These are phyloP conservation scores for Heliconius cydno DNA, from an alignment of 2,888 invertebrate species.

Conservation along the genomic window DNA sequence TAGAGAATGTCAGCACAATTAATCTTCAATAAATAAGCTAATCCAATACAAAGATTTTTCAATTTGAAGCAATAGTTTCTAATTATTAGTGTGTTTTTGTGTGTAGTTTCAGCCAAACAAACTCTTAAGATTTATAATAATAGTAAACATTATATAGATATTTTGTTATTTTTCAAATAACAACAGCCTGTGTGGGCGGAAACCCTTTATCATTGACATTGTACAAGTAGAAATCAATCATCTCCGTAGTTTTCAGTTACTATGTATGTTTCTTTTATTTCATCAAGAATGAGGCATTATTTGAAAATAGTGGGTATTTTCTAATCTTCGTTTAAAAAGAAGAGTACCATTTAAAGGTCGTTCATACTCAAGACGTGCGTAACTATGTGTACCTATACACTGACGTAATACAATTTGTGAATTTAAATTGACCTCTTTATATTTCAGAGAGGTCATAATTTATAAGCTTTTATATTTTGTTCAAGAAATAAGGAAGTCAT, in stretches of 20 bases:
- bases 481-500: background rate
- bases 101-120: background rate
- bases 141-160: background rate
- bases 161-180: background rate
- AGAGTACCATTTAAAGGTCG: background rate
- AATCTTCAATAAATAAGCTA: background rate
- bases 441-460: background rate
- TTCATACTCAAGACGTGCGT: background rate
- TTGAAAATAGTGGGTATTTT: background rate
- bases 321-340: too few relatives aligned
- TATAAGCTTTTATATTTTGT: background rate
- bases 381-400: background rate
- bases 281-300: background rate
- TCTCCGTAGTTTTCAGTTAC: background rate
- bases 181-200: background rate
- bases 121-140: background rate
- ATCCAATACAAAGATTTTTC: too few relatives aligned
- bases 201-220: slow-evolving; percentile 3
- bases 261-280: background rate
- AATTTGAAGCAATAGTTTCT: too few relatives aligned
- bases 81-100: background rate
- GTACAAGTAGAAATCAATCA: background rate
- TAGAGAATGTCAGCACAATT: background rate
- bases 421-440: slow-evolving; percentile 12
- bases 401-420: slow-evolving; percentile 6